Evolutionary conservation across 2,113 vertebrate genomes (phyloP).

Genomic region (Holacanthus passer): DNA sequence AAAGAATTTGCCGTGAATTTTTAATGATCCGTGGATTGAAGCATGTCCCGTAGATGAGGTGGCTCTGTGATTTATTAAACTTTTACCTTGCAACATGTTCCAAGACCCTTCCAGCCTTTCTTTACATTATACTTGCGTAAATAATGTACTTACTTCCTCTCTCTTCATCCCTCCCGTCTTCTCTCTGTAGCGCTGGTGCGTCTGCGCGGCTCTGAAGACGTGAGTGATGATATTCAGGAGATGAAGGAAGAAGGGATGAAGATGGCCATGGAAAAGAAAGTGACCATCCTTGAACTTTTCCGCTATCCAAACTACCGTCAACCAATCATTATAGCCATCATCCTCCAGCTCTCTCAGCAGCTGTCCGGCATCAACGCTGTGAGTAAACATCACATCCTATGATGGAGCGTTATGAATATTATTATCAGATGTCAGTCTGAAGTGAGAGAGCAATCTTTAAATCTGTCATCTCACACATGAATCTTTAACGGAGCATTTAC

Average conservation of each 20-base stretch:
- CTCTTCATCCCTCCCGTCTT: neutral
- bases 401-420: constrained; percentile 9
- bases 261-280: constrained; percentile 92
- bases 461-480: neutral
- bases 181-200: constrained; percentile 86
- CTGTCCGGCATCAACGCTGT: constrained; percentile 98
- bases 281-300: constrained; percentile 91
- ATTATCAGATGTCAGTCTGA: constrained; percentile 31
- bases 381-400: constrained; percentile 73
- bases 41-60: neutral
- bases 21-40: constrained; percentile 21
- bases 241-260: constrained; percentile 93
- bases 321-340: constrained; percentile 92
- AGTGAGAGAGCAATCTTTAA: constrained; percentile 1
- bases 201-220: constrained; percentile 88
- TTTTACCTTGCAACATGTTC: neutral
- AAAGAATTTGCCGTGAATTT: constrained; percentile 7
- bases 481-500: constrained; percentile 38
- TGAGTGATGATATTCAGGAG: constrained; percentile 90
- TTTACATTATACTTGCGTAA: constrained; percentile 11
- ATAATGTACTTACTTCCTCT: neutral
- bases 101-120: constrained; percentile 4
- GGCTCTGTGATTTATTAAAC: constrained; percentile 22
- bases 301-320: constrained; percentile 89
- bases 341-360: constrained; percentile 97